These are phyloP conservation scores for Eutrigla gurnardus DNA, from an alignment of 2,797 vertebrate genomes.

Conservation along the genomic window DNA sequence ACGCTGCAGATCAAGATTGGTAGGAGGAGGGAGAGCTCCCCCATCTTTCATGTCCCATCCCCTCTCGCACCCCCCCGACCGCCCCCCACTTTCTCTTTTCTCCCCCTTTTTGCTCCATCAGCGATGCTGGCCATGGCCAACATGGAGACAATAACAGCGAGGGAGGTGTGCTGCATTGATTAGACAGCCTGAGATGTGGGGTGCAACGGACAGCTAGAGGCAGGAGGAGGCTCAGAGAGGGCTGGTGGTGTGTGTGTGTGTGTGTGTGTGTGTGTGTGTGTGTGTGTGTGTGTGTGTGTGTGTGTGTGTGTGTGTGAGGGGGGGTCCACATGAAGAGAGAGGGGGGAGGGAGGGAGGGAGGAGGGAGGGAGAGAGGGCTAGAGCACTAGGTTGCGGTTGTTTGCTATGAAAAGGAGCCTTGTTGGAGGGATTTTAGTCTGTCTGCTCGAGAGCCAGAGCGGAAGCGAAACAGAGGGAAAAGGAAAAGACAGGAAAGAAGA, in stretches of 20 bases:
- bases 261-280: too few species aligned
- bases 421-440: slow-evolving; percentile 65
- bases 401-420: slow-evolving; percentile 76
- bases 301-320: too few species aligned
- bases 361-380: not conserved
- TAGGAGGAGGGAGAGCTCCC: slow-evolving; percentile 10
- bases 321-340: slow-evolving; percentile 9
- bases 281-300: too few species aligned
- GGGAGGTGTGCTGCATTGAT: slow-evolving; percentile 70
- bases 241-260: not conserved
- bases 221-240: slow-evolving; percentile 21
- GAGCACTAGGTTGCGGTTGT: slow-evolving; percentile 59
- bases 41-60: not conserved
- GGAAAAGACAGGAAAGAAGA: slow-evolving; percentile 23
- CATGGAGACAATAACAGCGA: slow-evolving; percentile 61
- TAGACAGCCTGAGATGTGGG: slow-evolving; percentile 56
- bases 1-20: slow-evolving; percentile 31
- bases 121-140: slow-evolving; percentile 41
- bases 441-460: slow-evolving; percentile 51
- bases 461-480: slow-evolving; percentile 47
- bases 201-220: slow-evolving; percentile 41
- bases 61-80: not conserved
- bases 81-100: slow-evolving; percentile 36
- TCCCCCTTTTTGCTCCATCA: slow-evolving; percentile 52
- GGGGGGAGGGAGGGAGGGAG: not conserved